Evolutionary conservation across 2,797 vertebrate genomes (phyloP), one percentile per base, ranked within the genome.

Genomic region (Zenarchopterus dispar): DNA sequence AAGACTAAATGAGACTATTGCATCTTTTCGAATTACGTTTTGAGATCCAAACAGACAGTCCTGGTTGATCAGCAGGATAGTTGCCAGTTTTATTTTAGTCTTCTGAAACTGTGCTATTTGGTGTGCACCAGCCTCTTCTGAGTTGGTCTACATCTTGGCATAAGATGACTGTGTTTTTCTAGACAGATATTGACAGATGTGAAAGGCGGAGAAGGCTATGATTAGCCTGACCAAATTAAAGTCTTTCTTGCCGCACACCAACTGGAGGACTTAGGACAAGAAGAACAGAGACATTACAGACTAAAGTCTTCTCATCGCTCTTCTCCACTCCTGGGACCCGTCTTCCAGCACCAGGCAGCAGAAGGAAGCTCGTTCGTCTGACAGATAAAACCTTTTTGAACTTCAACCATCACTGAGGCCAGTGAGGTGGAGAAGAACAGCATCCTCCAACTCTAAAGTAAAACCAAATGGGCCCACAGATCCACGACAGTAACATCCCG

Each of bases 371-470:
- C 28, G 6, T 31, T 31, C 28, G 8, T 7, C 28, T 43, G 66
- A 72, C 77, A 83, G 66, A 78, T 78, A 71, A 82, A 80, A 79
- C 70, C 77, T 75, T 82, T n/a, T 81, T 76, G 77, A 85, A 82
- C 53, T 80, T 77, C 54, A 28, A 76, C 83, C 61, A 81, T 63
- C 63, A 36, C 46, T 1, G 46, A 21, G 39, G 48, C 4, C 2
- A 62, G 71, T 7, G 2, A 65, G 0, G 31, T 36, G 13, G 73
- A 15, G 28, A 7, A 31, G 28, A 7, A 31, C 1, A 31, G 28
- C 28, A 24, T 50, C 71, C 69, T 50, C 50, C 23, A 50, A 48
- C 53, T 77, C 54, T 58, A 80, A 81, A 85, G 65, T 56, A 73
- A 67, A 79, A 81, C 64, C 80, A 85, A 90, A 85, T 78, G 60